These are phyloP conservation scores for Pogonophryne albipinna DNA, from an alignment of 2,797 vertebrate genomes.

Conservation along the genomic window DNA sequence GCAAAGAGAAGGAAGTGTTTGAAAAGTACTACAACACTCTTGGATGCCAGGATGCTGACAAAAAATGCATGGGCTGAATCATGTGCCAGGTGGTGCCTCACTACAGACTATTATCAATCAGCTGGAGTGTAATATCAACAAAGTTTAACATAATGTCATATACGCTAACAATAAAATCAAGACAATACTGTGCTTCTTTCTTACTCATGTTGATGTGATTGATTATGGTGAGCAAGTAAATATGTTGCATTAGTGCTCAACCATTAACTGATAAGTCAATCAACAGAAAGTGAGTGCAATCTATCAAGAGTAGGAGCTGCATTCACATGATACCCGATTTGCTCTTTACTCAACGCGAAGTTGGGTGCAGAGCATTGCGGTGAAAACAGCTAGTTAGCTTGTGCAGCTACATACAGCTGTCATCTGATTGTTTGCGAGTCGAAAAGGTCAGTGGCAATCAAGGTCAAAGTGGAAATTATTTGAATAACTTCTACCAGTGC, in stretches of 20 bases:
- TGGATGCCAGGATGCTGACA: background rate
- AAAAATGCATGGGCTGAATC: background rate
- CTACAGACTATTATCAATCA: background rate
- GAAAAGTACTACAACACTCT: background rate
- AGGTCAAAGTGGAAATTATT: too few species aligned
- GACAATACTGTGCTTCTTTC: background rate
- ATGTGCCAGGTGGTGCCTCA: background rate
- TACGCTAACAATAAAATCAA: background rate
- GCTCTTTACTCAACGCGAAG: too few species aligned
- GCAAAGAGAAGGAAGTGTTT: background rate
- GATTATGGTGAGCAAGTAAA: background rate
- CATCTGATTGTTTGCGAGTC: too few species aligned
- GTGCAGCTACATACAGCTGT: too few species aligned
- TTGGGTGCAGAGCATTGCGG: too few species aligned
- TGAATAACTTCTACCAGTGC: too few species aligned
- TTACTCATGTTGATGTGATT: background rate
- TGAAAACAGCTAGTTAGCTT: too few species aligned
- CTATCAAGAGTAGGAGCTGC: too few species aligned
- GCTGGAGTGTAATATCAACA: background rate
- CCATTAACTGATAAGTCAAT: background rate
- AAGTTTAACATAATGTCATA: background rate
- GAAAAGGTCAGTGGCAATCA: too few species aligned
- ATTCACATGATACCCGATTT: too few species aligned
- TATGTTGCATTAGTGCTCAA: background rate
- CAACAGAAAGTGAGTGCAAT: background rate